Evolutionary conservation across 2,113 vertebrate species (phyloP), one percentile per base, ranked within the genome.

Genomic region (Epinephelus moara): DNA sequence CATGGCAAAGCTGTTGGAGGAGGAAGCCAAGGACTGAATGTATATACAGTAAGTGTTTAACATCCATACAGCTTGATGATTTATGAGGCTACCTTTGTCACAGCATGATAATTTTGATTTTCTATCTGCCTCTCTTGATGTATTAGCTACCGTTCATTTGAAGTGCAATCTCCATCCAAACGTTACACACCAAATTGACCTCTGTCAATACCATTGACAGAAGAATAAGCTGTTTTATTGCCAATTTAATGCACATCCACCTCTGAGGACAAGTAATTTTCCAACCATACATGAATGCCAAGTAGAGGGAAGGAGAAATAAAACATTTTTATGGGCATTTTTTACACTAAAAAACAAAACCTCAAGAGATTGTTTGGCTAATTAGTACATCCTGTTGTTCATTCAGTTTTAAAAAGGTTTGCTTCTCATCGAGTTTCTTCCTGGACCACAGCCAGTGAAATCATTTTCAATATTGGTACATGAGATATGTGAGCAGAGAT

Each of bases 151-250:
- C 45, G 3, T 25, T 78, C 70, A 64, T 18, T 42, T 61, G 33
- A 71, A 84, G 45, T 30, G 40, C 10, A 12, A 19, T 23, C 50
- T 15, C 61, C 55, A 23, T 60, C 53, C 42, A 70, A 47, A 88
- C 4, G 45, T 84, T 56, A 30, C 52, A 70, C 73, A 80, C 12
- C 59, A 80, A 75, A 85, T 63, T 79, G 85, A 88, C 75, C 78
- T 79, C 42, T 59, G 75, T 87, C 85, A 42, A 84, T 80, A 55
- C 4, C 49, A 88, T 47, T 74, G 86, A 89, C 72, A 66, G 69
- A 61, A 21, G 52, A 78, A 85, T 70, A 76, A 73, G 70, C n/a
- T 3, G 42, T 69, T 80, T 85, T 64, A 80, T 33, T 74, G 64
- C 25, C 70, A 67, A 73, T 69, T 72, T 67, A 71, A 87, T 78